Evolutionary conservation across 1,140 invertebrate genomes (phyloP), one percentile per base, ranked within the genome.

Genomic region (Drosophila orosa): DNA sequence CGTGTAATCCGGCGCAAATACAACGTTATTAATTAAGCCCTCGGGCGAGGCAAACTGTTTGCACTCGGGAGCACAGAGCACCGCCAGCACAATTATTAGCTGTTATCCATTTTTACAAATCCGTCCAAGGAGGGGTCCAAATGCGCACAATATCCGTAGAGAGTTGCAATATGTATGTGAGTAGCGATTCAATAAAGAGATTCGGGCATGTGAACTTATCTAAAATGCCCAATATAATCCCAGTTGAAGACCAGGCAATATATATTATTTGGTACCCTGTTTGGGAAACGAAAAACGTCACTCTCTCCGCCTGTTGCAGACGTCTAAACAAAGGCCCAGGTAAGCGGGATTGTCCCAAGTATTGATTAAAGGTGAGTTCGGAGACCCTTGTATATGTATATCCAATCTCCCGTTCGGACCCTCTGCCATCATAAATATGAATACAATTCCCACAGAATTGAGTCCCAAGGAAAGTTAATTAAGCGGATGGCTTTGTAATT

Each of bases 11-110:
- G 79, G 68, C 58, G 61, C 65, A 82, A 63, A 45, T 78, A 80
- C 81, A 79, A 86, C 56, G 56, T 77, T 80, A 83, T 89, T 89
- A 87, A 87, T 89, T 83, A 77, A 66, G 61, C 72, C 79, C 78
- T 66, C 59, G 37, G 81, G 84, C 60, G 48, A 54, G 27, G 66
- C 57, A 55, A 58, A 50, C 39, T 65, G 60, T 67, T 74, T 54
- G 47, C 62, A 81, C 82, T 76, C 65, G 65, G 65, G 65, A 66
- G 31, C 63, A 56, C 50, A 54, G 19, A 22, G 50, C 31, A 35
- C 60, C 35, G 25, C 50, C 25, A 57, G 67, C 55, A 73, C 74
- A 86, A 77, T 85, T 73, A 89, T 68, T 77, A 77, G 74, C 56
- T 61, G 31, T 52, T 74, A 73, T 52, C 55, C 22, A 73, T 63